Base-by-base conservation (phyloP, 2,113 vertebrate species). In the Psettodes erumei region DNA sequence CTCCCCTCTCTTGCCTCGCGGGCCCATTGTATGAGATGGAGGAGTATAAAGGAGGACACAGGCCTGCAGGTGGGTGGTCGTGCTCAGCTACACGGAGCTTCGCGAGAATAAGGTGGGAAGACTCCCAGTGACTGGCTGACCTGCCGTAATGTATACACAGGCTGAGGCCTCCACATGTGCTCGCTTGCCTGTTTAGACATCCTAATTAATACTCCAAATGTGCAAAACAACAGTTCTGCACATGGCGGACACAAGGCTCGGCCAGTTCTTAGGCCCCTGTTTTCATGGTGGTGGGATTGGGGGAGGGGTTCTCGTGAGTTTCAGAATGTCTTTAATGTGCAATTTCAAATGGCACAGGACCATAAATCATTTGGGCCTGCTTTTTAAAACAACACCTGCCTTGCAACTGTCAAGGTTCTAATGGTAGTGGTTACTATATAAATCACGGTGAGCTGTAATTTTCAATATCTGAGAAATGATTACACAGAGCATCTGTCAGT, bases 401-500 rank as follows among this genome's bases (percentile, higher is more conserved):
- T 78, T 70, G 64, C 75, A 77, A 89, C 74, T 75, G 81, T 89
- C 77, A 76, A 61, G 23, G 38, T 75, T 62, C 55, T 86, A 84
- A 89, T 85, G 74, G 75, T 63, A 81, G 70, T 23, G 35, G 81
- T 86, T 85, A 84, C 71, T 59, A 77, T 84, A 86, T 92, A 90
- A 92, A 91, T 92, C 88, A 88, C 63, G 21, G 37, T 15, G 59
- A 71, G 84, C 85, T 91, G 89, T 86, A 88, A 85, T 91, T 87
- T 87, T 79, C 83, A 88, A 89, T 89, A 90, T 86, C 72, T 76
- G 72, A 85, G 81, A 88, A 92, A 89, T 91, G 61, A 88, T 84
- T 88, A 89, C 73, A 87, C 75, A 85, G 79, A 88, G 83, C 88
- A 91, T 87, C 75, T 90, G 89, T 93, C 86, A 88, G 69, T 67